Conservation (phyloP, 2,888 invertebrate species). For the Carpatolechia fugitivella region DNA sequence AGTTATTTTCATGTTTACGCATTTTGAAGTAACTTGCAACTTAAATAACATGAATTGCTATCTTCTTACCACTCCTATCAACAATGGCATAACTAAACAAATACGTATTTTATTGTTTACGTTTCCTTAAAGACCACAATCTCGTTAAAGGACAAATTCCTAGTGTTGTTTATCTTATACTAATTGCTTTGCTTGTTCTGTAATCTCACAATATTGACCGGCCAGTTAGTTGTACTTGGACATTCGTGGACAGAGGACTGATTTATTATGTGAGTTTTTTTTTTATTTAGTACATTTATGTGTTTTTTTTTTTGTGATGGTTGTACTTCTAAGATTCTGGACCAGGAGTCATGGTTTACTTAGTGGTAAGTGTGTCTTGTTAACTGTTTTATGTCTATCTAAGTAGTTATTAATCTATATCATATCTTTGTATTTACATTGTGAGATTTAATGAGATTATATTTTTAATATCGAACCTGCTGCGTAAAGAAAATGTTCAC, state of each 20-base stretch:
- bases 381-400: too few relatives aligned
- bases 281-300: constrained; percentile 8
- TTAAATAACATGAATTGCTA: too few relatives aligned
- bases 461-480: too few relatives aligned
- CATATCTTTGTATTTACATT: too few relatives aligned
- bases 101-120: constrained; percentile 22
- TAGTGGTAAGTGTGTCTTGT: neutral
- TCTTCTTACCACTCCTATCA: neutral
- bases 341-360: constrained; percentile 18
- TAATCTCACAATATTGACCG: neutral
- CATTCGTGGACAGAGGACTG: neutral
- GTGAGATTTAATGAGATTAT: too few relatives aligned
- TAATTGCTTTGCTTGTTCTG: neutral
- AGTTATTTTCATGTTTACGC: too few relatives aligned
- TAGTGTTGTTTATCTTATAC: neutral
- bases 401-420: too few relatives aligned
- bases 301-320: constrained; percentile 28
- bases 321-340: constrained; percentile 33
- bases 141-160: constrained; percentile 29
- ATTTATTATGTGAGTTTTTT: neutral
- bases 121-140: constrained; percentile 27
- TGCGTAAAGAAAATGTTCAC: too few relatives aligned
- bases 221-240: neutral
- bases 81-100: neutral
- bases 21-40: too few relatives aligned